phyloP scores from a whole-genome alignment of 2,888 invertebrate genomes.

The Machimus atricapillus region DNA sequence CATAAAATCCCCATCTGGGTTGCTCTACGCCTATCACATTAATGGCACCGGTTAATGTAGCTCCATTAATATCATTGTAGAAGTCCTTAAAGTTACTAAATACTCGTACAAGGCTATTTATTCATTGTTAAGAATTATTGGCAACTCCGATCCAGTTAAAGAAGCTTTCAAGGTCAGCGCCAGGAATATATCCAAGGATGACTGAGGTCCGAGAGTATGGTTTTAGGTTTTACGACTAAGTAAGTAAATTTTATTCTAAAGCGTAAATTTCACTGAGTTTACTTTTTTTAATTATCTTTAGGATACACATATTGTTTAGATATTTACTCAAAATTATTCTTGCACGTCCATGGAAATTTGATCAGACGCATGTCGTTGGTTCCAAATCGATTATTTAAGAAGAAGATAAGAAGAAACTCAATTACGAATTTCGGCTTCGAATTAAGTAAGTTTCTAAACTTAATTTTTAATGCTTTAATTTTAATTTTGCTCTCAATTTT shows the following conservation, averaged over 20 bases:
- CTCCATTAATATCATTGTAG: slow-evolving; percentile 98
- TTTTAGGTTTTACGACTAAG: background rate
- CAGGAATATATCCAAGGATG: background rate
- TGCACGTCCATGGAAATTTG: slow-evolving; percentile 67
- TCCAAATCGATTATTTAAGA: too few species aligned
- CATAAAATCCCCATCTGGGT: slow-evolving; percentile 89
- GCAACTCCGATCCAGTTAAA: background rate
- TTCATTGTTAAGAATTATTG: slow-evolving; percentile 54
- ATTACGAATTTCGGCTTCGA: background rate
- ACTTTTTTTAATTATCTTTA: background rate
- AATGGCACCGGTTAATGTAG: slow-evolving; percentile 97
- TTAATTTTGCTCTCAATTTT: background rate
- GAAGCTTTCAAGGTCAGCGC: background rate
- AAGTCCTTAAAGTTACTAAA: slow-evolving; percentile 87
- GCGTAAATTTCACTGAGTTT: background rate
- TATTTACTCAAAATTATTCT: slow-evolving; percentile 68
- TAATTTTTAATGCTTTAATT: background rate
- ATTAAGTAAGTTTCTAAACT: background rate
- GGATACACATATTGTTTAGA: slow-evolving; percentile 52
- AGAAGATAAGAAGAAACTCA: background rate
- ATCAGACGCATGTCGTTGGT: slow-evolving; percentile 76
- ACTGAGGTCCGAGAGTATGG: background rate
- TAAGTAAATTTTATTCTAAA: background rate
- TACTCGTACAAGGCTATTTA: slow-evolving; percentile 59
- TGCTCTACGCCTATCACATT: slow-evolving; percentile 98